phyloP scores from a whole-genome alignment of 2,797 vertebrate genomes.

The Chiroxiphia lanceolata region DNA sequence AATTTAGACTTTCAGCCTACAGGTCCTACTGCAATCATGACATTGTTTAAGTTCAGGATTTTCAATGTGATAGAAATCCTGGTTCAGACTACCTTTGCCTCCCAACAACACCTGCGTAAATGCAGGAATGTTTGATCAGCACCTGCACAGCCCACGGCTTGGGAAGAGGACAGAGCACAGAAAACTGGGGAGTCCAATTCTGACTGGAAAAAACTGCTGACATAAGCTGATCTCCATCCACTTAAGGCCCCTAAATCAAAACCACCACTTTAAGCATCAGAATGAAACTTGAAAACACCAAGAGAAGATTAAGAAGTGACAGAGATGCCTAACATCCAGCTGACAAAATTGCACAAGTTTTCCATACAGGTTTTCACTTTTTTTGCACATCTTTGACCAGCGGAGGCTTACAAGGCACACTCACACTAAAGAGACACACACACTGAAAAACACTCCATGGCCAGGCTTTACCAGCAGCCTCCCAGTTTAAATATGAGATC shows the following conservation, averaged over 20 bases:
- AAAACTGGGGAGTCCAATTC: accelerated
- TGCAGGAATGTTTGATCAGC: background rate
- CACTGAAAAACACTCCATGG: accelerated
- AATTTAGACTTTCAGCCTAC: background rate
- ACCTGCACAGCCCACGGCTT: background rate
- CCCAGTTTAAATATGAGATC: accelerated
- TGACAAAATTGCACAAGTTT: background rate
- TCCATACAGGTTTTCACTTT: background rate
- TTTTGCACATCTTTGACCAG: background rate
- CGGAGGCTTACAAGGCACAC: background rate
- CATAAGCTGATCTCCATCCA: background rate
- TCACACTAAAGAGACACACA: background rate
- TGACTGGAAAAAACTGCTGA: background rate
- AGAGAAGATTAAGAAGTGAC: background rate
- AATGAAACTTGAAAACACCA: background rate
- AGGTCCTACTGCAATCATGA: background rate
- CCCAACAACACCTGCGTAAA: background rate
- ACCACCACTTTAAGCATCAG: background rate
- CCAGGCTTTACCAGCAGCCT: background rate
- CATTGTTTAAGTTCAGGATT: background rate
- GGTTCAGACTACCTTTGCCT: background rate
- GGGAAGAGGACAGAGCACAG: background rate
- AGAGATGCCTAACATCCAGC: accelerated
- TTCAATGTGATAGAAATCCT: background rate
- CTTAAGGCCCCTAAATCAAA: background rate